Conservation (phyloP, 2,113 vertebrate genomes). For the Triplophysa siluroides region DNA sequence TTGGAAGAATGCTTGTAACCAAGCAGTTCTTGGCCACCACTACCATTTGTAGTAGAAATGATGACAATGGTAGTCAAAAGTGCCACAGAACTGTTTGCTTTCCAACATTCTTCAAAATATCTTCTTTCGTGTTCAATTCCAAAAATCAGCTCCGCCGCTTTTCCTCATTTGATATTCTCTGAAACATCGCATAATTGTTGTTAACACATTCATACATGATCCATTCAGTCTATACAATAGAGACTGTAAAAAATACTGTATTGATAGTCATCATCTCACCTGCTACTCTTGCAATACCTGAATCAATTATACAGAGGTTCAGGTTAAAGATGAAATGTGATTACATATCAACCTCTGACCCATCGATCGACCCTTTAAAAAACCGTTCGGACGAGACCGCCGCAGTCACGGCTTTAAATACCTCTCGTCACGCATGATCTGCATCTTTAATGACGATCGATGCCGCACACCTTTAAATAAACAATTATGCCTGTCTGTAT, state of each 20-base stretch:
- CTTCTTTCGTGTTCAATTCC: too few species aligned
- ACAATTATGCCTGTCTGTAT: slow-evolving; percentile 75
- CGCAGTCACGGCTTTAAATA: slow-evolving; percentile 58
- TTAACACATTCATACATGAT: neutral
- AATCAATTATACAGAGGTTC: neutral
- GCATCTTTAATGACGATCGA: slow-evolving; percentile 77
- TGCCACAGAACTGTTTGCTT: too few species aligned
- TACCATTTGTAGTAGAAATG: too few species aligned
- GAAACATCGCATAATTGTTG: too few species aligned
- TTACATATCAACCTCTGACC: slow-evolving; percentile 24
- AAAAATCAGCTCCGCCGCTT: too few species aligned
- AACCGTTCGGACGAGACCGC: slow-evolving; percentile 46
- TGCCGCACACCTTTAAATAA: slow-evolving; percentile 77
- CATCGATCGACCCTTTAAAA: slow-evolving; percentile 62
- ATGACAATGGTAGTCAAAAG: too few species aligned
- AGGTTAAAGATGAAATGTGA: slow-evolving; percentile 22
- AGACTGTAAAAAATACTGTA: neutral
- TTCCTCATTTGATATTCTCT: too few species aligned
- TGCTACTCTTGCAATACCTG: neutral
- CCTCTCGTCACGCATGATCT: slow-evolving; percentile 68
- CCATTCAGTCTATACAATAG: neutral
- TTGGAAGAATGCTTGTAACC: too few species aligned
- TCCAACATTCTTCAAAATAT: too few species aligned
- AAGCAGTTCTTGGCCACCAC: too few species aligned
- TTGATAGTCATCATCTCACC: too few species aligned